Conservation (phyloP, 1,140 invertebrate genomes). For the Hylyphantes graminicola region DNA sequence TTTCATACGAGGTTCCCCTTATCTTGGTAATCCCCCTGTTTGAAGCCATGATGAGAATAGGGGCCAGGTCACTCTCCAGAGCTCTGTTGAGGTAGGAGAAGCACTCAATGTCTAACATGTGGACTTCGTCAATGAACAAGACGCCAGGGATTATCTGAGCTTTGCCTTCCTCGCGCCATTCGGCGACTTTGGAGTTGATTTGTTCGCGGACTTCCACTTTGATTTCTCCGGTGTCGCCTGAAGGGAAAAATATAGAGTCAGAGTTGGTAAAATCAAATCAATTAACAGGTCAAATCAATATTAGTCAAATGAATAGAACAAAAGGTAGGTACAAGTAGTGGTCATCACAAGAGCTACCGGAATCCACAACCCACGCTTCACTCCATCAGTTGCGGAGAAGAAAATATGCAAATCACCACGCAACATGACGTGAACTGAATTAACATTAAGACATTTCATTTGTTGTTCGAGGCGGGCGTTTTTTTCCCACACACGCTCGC, state of each 20-base stretch:
- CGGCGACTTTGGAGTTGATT: slow-evolving; percentile 97
- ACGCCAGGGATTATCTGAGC: slow-evolving; percentile 98
- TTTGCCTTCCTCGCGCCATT: slow-evolving; percentile 99
- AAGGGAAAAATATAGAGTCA: slow-evolving; percentile 26
- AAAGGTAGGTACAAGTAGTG: too few species aligned
- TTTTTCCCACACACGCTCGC: too few species aligned
- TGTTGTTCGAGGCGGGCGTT: too few species aligned
- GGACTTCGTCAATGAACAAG: slow-evolving; percentile 92
- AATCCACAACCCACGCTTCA: too few species aligned
- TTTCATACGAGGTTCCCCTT: slow-evolving; percentile 91
- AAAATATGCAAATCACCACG: too few species aligned
- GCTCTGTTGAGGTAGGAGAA: slow-evolving; percentile 98
- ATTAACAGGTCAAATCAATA: too few species aligned
- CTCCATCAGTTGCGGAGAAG: too few species aligned
- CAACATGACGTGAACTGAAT: too few species aligned
- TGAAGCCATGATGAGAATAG: slow-evolving; percentile 98
- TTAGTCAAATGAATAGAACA: too few species aligned
- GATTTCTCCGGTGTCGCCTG: slow-evolving; percentile 98
- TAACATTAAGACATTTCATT: too few species aligned
- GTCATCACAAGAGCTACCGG: too few species aligned
- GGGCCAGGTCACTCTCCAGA: slow-evolving; percentile 96
- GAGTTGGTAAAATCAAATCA: neutral
- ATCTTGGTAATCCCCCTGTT: slow-evolving; percentile 97
- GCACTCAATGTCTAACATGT: slow-evolving; percentile 99
- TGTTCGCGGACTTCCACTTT: slow-evolving; percentile 97